Base-by-base conservation (phyloP, 2,113 vertebrate genomes). In the Cricetomys ansorgei region DNA sequence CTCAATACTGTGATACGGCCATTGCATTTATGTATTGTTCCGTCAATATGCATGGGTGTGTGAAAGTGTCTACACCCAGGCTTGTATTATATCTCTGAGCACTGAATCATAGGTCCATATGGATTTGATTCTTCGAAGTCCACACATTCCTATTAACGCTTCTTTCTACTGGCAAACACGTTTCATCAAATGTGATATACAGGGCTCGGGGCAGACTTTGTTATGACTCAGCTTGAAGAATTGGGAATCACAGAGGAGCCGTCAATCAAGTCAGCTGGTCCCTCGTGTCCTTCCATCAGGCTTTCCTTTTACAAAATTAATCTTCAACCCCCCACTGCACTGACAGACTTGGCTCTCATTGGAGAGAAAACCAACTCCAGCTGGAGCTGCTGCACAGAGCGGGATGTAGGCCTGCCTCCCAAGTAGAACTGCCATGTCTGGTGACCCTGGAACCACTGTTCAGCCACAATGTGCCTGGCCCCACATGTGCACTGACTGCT, bases 251-350 rank as follows among this genome's bases (percentile, higher is more conserved):
- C 62, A 57, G 84, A 89, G 87, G 57, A 55, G 13, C 88, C 0
- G 7, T 88, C 65, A 88, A 50, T 94, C 87, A 40, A 13, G 50
- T 55, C 0, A 12, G 27, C 9, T 2, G 16, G 70, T 83, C 92
- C 89, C 48, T 9, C 0, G 0, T 70, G 86, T 91, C 85, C 93
- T 96, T 88, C 80, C 76, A 88, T 73, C 55, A 67, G 59, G n/a
- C 16, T 94, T 95, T 92, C 37, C 67, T 94, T 95, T 86, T 89
- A 59, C 89, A 83, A 45, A 94, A 91, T 95, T 83, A 70, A 50
- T 89, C 81, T 90, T 83, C n/a, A 72, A 27, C 34, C 75, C 48
- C 5, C 55, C 31, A 5, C 70, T 50, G 55, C 65, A 1, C 53
- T 59, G 80, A 86, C 95, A 96, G 48, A 92, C 45, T 88, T 96